These are phyloP conservation scores for Adelges cooleyi DNA, from an alignment of 1,140 invertebrate species.

Conservation along the genomic window DNA sequence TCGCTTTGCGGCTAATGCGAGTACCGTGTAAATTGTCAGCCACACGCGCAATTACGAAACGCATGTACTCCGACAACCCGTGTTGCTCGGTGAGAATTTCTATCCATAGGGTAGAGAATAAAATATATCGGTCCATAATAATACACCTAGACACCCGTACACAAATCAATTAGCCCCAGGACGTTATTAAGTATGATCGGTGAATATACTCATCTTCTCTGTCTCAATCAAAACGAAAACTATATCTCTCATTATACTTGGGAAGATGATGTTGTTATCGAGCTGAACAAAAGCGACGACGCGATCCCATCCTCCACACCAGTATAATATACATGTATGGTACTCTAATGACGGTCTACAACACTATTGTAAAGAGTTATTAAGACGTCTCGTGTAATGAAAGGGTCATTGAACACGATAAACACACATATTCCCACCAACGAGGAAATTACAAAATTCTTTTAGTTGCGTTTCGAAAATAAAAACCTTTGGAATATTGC, in stretches of 20 bases:
- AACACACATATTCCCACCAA: too few species aligned
- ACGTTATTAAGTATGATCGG: background rate
- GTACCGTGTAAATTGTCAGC: background rate
- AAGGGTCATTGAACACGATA: background rate
- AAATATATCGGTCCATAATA: background rate
- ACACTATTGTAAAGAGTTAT: too few species aligned
- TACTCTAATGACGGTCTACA: too few species aligned
- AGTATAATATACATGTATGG: background rate
- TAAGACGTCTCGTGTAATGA: background rate
- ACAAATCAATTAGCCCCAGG: conserved; percentile 9
- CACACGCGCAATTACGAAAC: background rate
- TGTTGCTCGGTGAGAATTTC: background rate
- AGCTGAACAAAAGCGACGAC: background rate
- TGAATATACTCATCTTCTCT: too few species aligned
- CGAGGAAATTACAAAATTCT: too few species aligned
- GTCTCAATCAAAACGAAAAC: too few species aligned
- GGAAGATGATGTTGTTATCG: background rate
- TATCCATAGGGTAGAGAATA: background rate
- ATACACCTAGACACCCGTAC: background rate
- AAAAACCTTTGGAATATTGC: too few species aligned
- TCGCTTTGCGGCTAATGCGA: background rate
- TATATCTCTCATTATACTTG: background rate
- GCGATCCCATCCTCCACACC: background rate
- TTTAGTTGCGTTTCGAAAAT: too few species aligned
- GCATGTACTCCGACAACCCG: background rate